phyloP scores from a whole-genome alignment of 1,140 invertebrate genomes.

The Cydia fagiglandana region DNA sequence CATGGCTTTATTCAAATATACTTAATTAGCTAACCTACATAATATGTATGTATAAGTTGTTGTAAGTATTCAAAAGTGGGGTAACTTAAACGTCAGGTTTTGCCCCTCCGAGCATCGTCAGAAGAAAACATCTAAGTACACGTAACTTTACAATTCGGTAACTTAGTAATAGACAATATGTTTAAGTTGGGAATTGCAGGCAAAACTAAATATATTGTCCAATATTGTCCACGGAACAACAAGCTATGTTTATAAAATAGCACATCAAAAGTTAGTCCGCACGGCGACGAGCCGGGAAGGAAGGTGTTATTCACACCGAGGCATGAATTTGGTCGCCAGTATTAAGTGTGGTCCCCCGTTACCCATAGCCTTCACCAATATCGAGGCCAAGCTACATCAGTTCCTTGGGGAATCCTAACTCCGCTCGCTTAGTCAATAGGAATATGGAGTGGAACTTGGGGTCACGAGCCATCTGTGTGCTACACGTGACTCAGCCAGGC shows the following conservation, averaged over 20 bases:
- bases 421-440: not conserved
- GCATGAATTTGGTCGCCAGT: too few relatives aligned
- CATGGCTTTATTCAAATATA: too few relatives aligned
- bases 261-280: slow-evolving; percentile 13
- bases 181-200: not conserved
- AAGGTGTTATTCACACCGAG: too few relatives aligned
- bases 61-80: too few relatives aligned
- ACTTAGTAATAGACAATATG: not conserved
- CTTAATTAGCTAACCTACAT: too few relatives aligned
- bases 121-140: too few relatives aligned
- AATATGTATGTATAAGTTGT: too few relatives aligned
- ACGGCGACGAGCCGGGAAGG: not conserved
- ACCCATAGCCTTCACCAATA: not conserved
- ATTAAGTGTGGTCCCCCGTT: not conserved
- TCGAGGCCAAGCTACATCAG: not conserved
- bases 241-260: slow-evolving; percentile 19
- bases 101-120: too few relatives aligned
- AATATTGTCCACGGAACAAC: slow-evolving; percentile 6
- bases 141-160: too few relatives aligned
- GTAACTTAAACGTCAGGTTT: too few relatives aligned
- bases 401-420: not conserved
- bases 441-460: not conserved
- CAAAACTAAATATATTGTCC: not conserved
- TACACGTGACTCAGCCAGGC: slow-evolving; percentile 1
- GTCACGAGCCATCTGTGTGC: not conserved